Evolutionary conservation across 2,797 vertebrate genomes (phyloP), one percentile per base, ranked within the genome.

Genomic region (Arctocebus calabarensis): DNA sequence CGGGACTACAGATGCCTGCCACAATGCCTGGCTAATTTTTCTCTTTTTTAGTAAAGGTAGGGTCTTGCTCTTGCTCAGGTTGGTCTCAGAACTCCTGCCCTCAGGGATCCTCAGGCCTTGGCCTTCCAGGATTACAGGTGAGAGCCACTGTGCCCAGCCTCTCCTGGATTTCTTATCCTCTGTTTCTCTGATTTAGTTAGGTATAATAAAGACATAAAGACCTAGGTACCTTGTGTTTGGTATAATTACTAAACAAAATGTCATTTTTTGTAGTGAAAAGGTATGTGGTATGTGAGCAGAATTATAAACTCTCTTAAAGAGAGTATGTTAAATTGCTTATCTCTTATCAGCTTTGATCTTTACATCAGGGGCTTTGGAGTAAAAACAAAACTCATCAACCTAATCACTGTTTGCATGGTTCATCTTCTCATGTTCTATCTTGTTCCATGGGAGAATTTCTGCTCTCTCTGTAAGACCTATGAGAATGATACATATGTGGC

Each of bases 111-210:
- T 52, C 48, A 52, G 48, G 48, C 14, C 14, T 52, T 52, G 48
- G 14, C 48, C 48, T 52, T 52, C 48, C 48, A 52, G 48, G 14
- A 52, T 52, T 52, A 52, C 4, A 52, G 48, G 48, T 52, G 48
- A 13, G 48, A 16, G 48, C 48, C 48, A 52, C 48, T 52, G 48
- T 3, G 14, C 48, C 48, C 48, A 52, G 48, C 48, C 27, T n/a
- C 13, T 59, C 62, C 37, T n/a, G 37, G 11, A 4, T 25, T 75
- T 79, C 59, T 86, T 82, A 77, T 68, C 27, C 27, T 62, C 79
- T n/a, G 32, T 71, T 66, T 97, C 22, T 89, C 70, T 93, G 37
- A 40, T 66, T 91, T 75, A 77, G 19, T 77, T 84, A 79, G 32
- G 19, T 78, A 16, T 85, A 64, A 48, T 25, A 84, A 6, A 37